Evolutionary conservation across 2,888 invertebrate species (phyloP), one percentile per base, ranked within the genome.

Genomic region (Erebia palarica): DNA sequence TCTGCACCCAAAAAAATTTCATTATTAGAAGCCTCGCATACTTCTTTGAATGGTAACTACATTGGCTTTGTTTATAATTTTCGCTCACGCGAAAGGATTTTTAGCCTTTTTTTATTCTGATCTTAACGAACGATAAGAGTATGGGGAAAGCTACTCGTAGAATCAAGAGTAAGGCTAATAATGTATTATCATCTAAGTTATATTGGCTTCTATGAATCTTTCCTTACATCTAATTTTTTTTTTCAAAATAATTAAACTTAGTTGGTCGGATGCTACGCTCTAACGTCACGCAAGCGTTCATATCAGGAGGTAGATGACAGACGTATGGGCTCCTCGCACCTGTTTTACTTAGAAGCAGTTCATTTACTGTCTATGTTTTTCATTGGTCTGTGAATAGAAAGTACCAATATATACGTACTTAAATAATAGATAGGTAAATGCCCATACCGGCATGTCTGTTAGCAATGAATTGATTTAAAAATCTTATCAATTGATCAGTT

Each of bases 381-480:
- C 47, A 2, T 49, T 7, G 49, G 18, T 63, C 63, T 63, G 21
- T 49, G 49, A 49, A 3, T 63, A 63, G 63, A 63, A 63, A 49
- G 63, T 49, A 61, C n/a, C 44, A 61, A 16, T 42, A 59, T 36
- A n/a, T 61, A 47, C 18, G 61, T 61, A 49, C 63, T 21, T 21
- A 18, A 5, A 21, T 63, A 63, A 27, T 49, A 49, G 47, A 11
- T 55, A 55, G 57, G 18, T 21, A 65, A 59, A 51, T 68, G 67
- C 60, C 44, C 67, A 68, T 65, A 55, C 61, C 53, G 47, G 64
- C 63, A 59, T 61, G 67, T 63, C 42, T 61, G 49, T 65, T 64
- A 11, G 21, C 49, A 63, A 49, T 63, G 21, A 63, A 63, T 27
- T 63, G 18, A 49, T 63, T 21, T 49, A 13, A 49, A 36, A 44